Conservation (phyloP, 2,797 vertebrate genomes). For the Hypotaenidia okinawae region DNA sequence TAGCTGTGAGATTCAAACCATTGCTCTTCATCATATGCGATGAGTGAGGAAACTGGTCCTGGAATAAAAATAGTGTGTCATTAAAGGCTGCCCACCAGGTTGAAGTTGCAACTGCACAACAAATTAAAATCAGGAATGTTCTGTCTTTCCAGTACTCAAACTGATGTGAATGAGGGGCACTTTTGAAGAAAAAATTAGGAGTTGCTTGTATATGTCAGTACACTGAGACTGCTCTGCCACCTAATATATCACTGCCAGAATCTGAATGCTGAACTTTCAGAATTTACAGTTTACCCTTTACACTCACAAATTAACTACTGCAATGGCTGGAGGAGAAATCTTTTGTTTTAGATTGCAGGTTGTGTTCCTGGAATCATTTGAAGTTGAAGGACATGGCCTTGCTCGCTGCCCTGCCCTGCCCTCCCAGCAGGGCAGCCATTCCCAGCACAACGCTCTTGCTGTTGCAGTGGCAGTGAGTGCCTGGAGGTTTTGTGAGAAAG, state of each 20-base stretch:
- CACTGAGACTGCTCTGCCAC: not conserved
- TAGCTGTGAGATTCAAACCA: not conserved
- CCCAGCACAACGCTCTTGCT: not conserved
- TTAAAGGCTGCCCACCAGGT: not conserved
- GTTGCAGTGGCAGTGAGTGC: not conserved
- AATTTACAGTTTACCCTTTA: constrained; percentile 22
- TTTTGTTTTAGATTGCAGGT: not conserved
- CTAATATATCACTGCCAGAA: constrained; percentile 15
- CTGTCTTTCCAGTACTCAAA: not conserved
- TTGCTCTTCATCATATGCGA: not conserved
- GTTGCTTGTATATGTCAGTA: not conserved
- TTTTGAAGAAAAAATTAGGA: not conserved
- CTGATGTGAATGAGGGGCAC: not conserved
- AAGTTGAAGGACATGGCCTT: not conserved
- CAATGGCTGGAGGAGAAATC: not conserved
- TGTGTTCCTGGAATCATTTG: not conserved
- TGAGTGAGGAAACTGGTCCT: not conserved
- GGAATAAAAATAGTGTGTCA: not conserved
- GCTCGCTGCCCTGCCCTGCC: not conserved
- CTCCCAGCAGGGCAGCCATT: not conserved
- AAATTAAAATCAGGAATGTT: not conserved
- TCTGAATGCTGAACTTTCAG: constrained; percentile 5
- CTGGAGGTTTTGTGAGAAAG: constrained; percentile 25
- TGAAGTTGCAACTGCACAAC: not conserved
- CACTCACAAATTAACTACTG: not conserved